Conservation (phyloP, 2,113 vertebrate species). For the Protomyctophum bolini region DNA sequence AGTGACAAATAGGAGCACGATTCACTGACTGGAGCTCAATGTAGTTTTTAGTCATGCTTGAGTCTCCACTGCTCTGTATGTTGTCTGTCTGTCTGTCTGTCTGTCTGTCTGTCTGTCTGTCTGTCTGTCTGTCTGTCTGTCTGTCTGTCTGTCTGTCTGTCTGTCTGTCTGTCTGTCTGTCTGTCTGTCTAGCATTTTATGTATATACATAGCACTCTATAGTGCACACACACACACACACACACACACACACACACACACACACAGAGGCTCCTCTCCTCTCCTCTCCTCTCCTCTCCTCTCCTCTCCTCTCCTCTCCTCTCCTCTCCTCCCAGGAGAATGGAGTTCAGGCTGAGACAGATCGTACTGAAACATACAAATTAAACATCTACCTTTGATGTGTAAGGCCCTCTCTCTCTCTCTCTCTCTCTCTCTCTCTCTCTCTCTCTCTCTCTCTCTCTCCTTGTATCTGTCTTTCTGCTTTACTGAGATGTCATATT, state of each 20-base stretch:
- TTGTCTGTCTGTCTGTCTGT: slow-evolving; percentile 65
- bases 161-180: neutral
- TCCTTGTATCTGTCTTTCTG: slow-evolving; percentile 6
- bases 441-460: slow-evolving; percentile 17
- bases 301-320: slow-evolving; percentile 20
- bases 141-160: neutral
- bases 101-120: slow-evolving; percentile 20
- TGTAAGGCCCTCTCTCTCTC: slow-evolving; percentile 11
- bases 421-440: slow-evolving; percentile 5
- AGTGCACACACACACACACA: no score
- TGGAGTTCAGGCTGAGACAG: neutral
- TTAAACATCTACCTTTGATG: neutral
- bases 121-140: slow-evolving; percentile 26
- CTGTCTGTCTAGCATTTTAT: slow-evolving; percentile 14
- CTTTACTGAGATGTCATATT: slow-evolving; percentile 42
- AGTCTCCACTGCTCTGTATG: slow-evolving; percentile 90
- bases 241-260: no score
- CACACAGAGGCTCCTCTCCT: no score
- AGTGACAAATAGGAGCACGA: slow-evolving; percentile 98
- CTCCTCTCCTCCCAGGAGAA: neutral
- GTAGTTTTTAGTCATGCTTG: slow-evolving; percentile 98
- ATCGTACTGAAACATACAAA: neutral
- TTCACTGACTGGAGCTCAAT: slow-evolving; percentile 96
- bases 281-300: neutral
- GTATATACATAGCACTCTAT: no score